A percentile compares a stretch with the other conserved stretches of the same genome.
phyloP scores from a whole-genome alignment of 2,797 vertebrate genomes.

The Gymnopithys bicolor region DNA sequence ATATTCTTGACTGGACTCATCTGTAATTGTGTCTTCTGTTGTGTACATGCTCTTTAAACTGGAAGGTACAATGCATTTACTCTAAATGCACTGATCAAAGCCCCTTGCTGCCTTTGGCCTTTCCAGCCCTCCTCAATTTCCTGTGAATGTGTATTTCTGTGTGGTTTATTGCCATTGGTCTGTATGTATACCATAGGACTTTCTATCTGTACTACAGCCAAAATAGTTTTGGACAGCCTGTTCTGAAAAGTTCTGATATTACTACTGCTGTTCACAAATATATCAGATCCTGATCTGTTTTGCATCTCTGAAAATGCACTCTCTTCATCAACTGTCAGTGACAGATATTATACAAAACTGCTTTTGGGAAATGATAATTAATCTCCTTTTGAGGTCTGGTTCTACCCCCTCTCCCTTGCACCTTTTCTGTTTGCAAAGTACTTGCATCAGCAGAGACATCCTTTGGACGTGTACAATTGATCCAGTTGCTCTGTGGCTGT shows the following conservation, averaged over 20 bases:
- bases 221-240: neutral
- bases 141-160: neutral
- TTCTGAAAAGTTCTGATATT: neutral
- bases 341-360: neutral
- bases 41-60: neutral
- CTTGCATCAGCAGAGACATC: neutral
- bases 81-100: neutral
- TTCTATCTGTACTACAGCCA: neutral
- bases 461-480: neutral
- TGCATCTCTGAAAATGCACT: neutral
- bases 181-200: neutral
- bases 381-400: neutral
- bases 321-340: neutral
- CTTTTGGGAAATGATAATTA: neutral
- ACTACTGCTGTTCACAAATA: neutral
- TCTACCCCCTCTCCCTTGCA: neutral
- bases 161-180: neutral
- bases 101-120: neutral
- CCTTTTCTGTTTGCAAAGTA: neutral
- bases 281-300: neutral
- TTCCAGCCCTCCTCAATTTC: neutral
- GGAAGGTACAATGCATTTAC: neutral
- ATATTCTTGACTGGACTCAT: neutral
- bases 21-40: neutral
- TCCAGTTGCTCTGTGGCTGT: neutral